Evolutionary conservation across 1,140 invertebrate genomes (phyloP), one percentile per base, ranked within the genome.

Genomic region (Samia ricini): DNA sequence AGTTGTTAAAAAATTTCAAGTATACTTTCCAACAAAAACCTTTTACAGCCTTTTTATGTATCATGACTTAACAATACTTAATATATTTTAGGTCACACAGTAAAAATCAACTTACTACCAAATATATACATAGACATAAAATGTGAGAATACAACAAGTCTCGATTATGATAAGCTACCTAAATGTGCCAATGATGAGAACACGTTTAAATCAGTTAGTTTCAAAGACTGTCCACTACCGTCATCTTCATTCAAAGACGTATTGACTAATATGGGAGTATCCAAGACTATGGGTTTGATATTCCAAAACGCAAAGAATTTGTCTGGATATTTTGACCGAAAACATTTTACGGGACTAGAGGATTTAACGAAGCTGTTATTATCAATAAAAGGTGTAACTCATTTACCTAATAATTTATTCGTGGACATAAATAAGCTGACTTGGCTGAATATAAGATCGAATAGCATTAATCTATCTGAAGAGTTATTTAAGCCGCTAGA

Each of bases 361-460:
- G 84, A 91, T 64, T 71, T 88, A 63, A 87, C 88, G 0, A 78
- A 79, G 48, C 69, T 94, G 36, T 69, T 86, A 8, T 62, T 94
- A 21, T 83, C 89, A 1, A 86, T 81, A 6, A 92, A 92, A 63
- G 81, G 85, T 2, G 71, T 93, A 2, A 86, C 89, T 0, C 83
- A 92, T 56, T 74, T 95, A 24, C 91, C 92, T 0, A 85, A 91
- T 48, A 92, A 95, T 73, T 63, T 95, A 2, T 92, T 95, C 20
- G 66, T 74, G 20, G 91, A 93, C 63, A 76, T 94, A 60, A 85
- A 87, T 4, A 92, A 94, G 49, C 70, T 95, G 0, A 92, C 81
- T 10, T 91, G 90, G 80, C 79, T 95, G 21, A 92, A 93, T 63
- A 83, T 95, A 50, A 81, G 91, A 48, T 90, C 91, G 1, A 95